These are phyloP conservation scores for Epinotia ramella DNA, from an alignment of 2,888 invertebrate genomes.

Conservation along the genomic window DNA sequence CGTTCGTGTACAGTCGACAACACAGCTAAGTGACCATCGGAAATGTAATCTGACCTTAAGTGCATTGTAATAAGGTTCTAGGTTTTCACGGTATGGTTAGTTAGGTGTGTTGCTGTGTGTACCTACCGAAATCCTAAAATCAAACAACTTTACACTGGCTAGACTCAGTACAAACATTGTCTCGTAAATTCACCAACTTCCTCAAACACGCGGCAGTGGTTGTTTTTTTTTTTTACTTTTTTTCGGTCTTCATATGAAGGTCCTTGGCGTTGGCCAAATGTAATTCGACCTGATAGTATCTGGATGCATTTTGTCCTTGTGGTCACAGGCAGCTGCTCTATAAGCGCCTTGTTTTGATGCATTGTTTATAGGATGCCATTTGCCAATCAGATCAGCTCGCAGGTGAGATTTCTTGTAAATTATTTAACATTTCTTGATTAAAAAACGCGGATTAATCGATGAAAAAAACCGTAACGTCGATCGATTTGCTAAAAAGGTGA, in stretches of 20 bases:
- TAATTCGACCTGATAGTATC: constrained; percentile 84
- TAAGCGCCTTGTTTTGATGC: constrained; percentile 68
- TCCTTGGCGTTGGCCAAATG: constrained; percentile 71
- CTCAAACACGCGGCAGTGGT: constrained; percentile 59
- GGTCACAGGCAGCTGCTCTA: constrained; percentile 82
- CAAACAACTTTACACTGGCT: constrained; percentile 42
- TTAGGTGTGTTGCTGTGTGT: no score
- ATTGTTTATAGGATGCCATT: constrained; percentile 70
- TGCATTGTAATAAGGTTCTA: no score
- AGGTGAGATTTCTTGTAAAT: constrained; percentile 33
- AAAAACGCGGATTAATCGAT: constrained; percentile 24
- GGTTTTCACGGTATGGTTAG: no score
- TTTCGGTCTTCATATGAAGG: constrained; percentile 58
- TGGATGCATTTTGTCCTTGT: constrained; percentile 78
- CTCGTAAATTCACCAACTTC: constrained; percentile 65
- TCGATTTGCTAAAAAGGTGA: constrained; percentile 60
- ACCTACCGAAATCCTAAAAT: constrained; percentile 16
- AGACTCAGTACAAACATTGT: constrained; percentile 50
- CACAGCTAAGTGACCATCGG: no score
- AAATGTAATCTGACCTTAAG: no score
- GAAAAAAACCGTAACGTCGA: constrained; percentile 42
- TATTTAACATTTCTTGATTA: constrained; percentile 22
- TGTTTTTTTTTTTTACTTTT: constrained; percentile 62
- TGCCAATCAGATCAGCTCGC: constrained; percentile 42
- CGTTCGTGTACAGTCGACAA: no score